A percentile compares a stretch with the other conserved stretches of the same genome.
Conservation (phyloP, 2,888 invertebrate species). For the Agonopterix subpropinquella region DNA sequence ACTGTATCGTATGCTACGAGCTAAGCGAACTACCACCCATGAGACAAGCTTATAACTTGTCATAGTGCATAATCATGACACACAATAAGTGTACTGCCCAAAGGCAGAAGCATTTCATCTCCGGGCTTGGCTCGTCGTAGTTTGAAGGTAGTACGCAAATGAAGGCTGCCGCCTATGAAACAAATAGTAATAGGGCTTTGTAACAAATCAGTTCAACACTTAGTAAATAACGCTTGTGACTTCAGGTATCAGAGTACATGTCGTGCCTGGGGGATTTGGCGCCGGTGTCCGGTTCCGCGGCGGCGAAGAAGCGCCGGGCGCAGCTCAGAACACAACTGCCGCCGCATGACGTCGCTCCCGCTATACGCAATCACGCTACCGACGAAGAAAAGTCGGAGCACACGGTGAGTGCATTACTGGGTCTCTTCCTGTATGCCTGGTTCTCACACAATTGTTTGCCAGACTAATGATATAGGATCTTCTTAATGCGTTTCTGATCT, state of each 20-base stretch:
- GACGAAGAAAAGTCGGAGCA: conserved; percentile 70
- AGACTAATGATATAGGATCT: too few relatives aligned
- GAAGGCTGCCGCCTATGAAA: too few relatives aligned
- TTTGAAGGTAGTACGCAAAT: too few relatives aligned
- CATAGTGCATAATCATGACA: too few relatives aligned
- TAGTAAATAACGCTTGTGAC: background rate
- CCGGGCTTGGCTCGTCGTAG: too few relatives aligned
- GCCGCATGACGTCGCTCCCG: conserved; percentile 84
- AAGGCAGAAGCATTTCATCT: too few relatives aligned
- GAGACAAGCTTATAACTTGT: too few relatives aligned
- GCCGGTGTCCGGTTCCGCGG: conserved; percentile 87
- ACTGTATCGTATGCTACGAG: too few relatives aligned
- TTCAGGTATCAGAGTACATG: conserved; percentile 76
- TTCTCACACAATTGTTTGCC: background rate
- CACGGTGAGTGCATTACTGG: conserved; percentile 37
- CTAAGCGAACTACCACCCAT: too few relatives aligned
- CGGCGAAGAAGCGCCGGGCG: conserved; percentile 85
- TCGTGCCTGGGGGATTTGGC: conserved; percentile 82
- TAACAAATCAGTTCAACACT: too few relatives aligned
- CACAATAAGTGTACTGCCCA: too few relatives aligned
- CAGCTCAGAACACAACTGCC: conserved; percentile 91
- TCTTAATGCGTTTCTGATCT: background rate
- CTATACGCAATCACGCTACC: conserved; percentile 54
- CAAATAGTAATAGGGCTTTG: too few relatives aligned
- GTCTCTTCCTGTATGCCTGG: background rate